A percentile compares a stretch with the other conserved stretches of the same genome.
Conservation (phyloP, 1,140 invertebrate genomes). For the Latrodectus geometricus region DNA sequence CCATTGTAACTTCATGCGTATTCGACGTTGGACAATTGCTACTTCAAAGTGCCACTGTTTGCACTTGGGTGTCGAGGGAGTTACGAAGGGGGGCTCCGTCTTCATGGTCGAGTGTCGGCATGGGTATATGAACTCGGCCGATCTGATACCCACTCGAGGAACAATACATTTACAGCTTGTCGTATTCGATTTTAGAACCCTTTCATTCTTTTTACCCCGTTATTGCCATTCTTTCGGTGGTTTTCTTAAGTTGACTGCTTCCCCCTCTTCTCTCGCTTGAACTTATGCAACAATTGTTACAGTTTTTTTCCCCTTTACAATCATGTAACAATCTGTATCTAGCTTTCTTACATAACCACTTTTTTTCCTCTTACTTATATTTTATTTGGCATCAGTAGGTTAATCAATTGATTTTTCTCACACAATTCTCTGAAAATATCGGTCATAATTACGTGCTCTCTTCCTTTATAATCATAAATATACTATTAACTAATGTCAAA, state of each 20-base stretch:
- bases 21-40: constrained; percentile 39
- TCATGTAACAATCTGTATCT: too few relatives aligned
- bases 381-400: too few relatives aligned
- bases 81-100: neutral
- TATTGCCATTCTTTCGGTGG: neutral
- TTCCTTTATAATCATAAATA: too few relatives aligned
- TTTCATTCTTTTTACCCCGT: constrained; percentile 5
- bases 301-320: too few relatives aligned
- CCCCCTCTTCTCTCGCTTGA: neutral
- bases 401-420: too few relatives aligned
- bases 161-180: constrained; percentile 18
- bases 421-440: too few relatives aligned
- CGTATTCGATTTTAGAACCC: constrained; percentile 12
- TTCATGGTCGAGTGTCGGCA: constrained; percentile 27
- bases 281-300: too few relatives aligned
- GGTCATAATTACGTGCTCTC: too few relatives aligned
- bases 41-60: constrained; percentile 42
- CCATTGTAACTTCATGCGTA: constrained; percentile 2
- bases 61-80: constrained; percentile 4
- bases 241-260: neutral
- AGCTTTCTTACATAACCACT: too few relatives aligned
- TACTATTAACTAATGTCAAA: too few relatives aligned
- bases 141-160: constrained; percentile 43
- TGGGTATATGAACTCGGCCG: constrained; percentile 45
- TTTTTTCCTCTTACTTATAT: too few relatives aligned